A percentile compares a stretch with the other conserved stretches of the same genome.
These are phyloP conservation scores for Choreutis nemorana DNA, from an alignment of 2,888 invertebrate genomes.

Conservation along the genomic window DNA sequence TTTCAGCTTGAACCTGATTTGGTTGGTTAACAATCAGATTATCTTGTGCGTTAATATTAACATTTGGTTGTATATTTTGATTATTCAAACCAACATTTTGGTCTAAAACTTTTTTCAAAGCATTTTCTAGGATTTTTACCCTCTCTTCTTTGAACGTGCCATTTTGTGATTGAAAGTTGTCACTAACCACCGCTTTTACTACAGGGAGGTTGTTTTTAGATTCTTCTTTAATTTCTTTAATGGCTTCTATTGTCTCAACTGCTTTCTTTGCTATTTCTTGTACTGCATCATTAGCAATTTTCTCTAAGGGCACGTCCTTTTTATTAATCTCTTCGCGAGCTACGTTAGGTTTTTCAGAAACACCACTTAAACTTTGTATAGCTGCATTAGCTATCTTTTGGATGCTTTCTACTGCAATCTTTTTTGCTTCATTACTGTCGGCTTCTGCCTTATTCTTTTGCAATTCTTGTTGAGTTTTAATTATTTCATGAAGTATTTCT, in stretches of 20 bases:
- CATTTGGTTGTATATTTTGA: conserved; percentile 1
- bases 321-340: conserved; percentile 8
- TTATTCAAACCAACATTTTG: conserved; percentile 4
- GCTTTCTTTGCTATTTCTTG: conserved; percentile 58
- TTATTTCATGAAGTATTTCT: conserved; percentile 67
- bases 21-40: conserved; percentile 5
- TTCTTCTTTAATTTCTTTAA: conserved; percentile 45
- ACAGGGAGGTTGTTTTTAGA: no score
- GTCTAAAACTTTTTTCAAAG: background rate
- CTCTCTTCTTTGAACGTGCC: no score
- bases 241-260: conserved; percentile 48
- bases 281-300: conserved; percentile 40
- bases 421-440: conserved; percentile 49
- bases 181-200: no score
- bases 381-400: conserved; percentile 57
- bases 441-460: conserved; percentile 51
- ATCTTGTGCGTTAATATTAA: conserved; percentile 1
- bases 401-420: conserved; percentile 58
- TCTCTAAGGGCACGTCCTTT: conserved; percentile 18
- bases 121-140: no score
- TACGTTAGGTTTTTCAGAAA: conserved; percentile 39
- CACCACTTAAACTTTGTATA: conserved; percentile 48
- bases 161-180: no score
- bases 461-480: conserved; percentile 61
- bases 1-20: conserved; percentile 7